These are phyloP conservation scores for Cyphomyrus plagiostoma DNA, from an alignment of 2,113 vertebrate species.

Conservation along the genomic window DNA sequence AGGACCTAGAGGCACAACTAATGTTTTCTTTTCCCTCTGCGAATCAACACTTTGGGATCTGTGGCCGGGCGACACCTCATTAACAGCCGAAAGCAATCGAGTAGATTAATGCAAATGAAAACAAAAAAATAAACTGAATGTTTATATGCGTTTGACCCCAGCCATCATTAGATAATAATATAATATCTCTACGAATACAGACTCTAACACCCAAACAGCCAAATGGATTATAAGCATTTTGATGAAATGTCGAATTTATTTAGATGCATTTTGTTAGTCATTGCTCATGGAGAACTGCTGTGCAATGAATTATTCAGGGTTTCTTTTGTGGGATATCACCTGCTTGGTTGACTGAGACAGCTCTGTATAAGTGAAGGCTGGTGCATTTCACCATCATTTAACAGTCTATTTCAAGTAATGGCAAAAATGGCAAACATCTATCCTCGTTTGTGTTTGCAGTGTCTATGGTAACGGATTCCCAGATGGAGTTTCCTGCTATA, in stretches of 20 bases:
- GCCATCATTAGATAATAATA: neutral
- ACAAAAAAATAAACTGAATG: neutral
- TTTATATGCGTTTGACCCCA: neutral
- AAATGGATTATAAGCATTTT: neutral
- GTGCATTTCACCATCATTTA: neutral
- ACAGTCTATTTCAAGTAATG: neutral
- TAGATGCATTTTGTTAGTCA: neutral
- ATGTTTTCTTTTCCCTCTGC: neutral
- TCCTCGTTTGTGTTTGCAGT: neutral
- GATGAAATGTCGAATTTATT: neutral
- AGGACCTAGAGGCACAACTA: neutral
- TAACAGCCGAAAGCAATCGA: neutral
- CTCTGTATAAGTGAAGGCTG: neutral
- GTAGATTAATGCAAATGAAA: neutral
- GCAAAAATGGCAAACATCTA: constrained; percentile 7
- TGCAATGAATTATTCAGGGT: constrained; percentile 5
- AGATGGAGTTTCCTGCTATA: neutral
- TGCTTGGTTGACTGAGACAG: neutral
- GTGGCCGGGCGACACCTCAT: neutral
- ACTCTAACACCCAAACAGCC: neutral
- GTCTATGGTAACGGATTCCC: constrained; percentile 1
- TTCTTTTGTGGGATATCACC: constrained; percentile 4
- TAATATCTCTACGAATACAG: neutral
- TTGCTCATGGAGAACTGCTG: neutral
- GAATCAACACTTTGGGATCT: constrained; percentile 3